Base-by-base conservation (phyloP, 1,140 invertebrate species). In the Araneus ventricosus region DNA sequence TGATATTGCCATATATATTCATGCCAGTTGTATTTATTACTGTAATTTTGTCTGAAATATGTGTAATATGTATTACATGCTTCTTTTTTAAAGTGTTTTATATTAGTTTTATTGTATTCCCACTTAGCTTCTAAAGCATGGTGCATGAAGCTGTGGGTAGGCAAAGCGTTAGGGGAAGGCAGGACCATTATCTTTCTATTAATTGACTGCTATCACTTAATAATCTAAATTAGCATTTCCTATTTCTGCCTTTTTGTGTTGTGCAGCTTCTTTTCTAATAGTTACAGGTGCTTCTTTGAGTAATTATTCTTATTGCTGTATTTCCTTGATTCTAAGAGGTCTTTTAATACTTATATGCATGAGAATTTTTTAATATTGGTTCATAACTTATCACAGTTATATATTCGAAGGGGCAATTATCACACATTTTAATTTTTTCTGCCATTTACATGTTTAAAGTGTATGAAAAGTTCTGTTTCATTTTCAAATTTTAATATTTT, bases 141-240 rank as follows among this genome's bases (percentile, higher is more conserved):
- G 67, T 92, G 90, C 91, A 93, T 93, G 91, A 93, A 93, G 91
- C 91, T 93, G 91, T 93, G 91, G 91, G 91, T 87, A 93, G 90
- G 79, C 90, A 67, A 67, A 91, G 79, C 61, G 67, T 82, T 85
- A 67, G 80, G 90, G 90, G 57, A 59, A 63, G 67, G 91, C 91
- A 92, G 84, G 82, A 85, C 52, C 59, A 57, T 20, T 34, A 87
- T 52, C 34, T 85, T 59, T 87, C 63, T 79, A 37, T 87, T n/a
- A 22, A 93, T 93, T 93, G 86, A 88, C 67, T 93, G 91, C 85
- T 92, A 75, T 93, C 75, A 57, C 57, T 91, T n/a, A 91, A 91
- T 91, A 91, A 85, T 91, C 79, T 57, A 67, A 67, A 85, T 91
- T n/a, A 85, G 75, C 80, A 92, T 79, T 92, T 45, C 85, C 91